phyloP scores from a whole-genome alignment of 2,113 vertebrate genomes.

The Rattus rattus region DNA sequence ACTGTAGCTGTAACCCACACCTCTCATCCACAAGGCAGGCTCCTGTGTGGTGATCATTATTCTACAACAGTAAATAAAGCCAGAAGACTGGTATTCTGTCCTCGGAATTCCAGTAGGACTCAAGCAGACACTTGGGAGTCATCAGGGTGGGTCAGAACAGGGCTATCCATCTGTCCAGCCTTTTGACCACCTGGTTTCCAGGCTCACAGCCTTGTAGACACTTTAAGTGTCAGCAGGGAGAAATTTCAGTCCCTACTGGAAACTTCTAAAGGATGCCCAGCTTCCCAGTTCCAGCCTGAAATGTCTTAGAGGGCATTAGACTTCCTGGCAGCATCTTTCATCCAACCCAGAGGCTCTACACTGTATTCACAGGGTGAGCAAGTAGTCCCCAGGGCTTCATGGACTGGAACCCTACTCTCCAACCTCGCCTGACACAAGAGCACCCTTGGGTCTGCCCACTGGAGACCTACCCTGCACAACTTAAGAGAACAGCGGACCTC shows the following conservation, averaged over 20 bases:
- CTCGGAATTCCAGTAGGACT: background rate
- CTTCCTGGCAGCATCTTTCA: background rate
- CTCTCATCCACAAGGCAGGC: background rate
- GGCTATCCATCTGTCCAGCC: background rate
- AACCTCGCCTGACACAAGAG: background rate
- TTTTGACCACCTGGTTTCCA: background rate
- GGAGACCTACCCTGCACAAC: background rate
- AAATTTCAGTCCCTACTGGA: background rate
- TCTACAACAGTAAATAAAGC: background rate
- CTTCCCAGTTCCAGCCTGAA: background rate
- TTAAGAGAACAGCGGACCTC: background rate
- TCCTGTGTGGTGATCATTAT: background rate
- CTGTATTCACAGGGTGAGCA: background rate
- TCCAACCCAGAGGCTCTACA: background rate
- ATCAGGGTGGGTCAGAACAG: background rate
- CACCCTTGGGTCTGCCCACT: background rate
- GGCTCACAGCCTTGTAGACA: background rate
- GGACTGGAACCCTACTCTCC: background rate
- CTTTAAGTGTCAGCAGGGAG: background rate
- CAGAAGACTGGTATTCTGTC: background rate
- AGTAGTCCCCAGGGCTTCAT: background rate
- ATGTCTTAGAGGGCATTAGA: background rate
- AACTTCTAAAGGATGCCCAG: conserved; percentile 18
- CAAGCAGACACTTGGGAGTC: background rate
- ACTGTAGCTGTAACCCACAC: background rate